Evolutionary conservation across 1,140 invertebrate genomes (phyloP).

Genomic region (Cherax destructor): DNA sequence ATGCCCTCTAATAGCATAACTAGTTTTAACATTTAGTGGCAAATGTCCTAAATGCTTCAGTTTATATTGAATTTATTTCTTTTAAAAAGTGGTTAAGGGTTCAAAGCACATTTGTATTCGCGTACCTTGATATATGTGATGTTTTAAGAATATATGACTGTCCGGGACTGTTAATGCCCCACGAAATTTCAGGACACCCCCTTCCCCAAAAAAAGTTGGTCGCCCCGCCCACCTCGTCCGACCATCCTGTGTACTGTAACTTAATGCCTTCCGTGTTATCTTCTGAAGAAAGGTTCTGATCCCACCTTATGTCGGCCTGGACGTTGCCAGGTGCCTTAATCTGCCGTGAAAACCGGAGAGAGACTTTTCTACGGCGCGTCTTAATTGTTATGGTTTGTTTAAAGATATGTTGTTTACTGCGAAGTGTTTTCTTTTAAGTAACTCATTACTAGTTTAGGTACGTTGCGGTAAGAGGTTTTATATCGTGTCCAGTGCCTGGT

Average conservation of each 20-base stretch:
- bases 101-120: no score
- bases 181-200: slow-evolving; percentile 27
- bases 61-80: no score
- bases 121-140: no score
- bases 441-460: neutral
- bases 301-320: slow-evolving; percentile 25
- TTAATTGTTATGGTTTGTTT: neutral
- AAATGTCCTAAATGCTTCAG: no score
- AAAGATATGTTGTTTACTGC: neutral
- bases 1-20: no score
- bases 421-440: neutral
- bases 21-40: no score
- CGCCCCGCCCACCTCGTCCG: slow-evolving; percentile 20
- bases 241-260: slow-evolving; percentile 45
- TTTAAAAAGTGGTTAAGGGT: no score
- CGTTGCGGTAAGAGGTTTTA: neutral
- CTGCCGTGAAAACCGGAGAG: neutral
- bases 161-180: neutral
- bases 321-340: slow-evolving; percentile 27
- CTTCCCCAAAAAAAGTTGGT: slow-evolving; percentile 24
- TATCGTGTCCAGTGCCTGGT: neutral
- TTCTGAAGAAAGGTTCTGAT: slow-evolving; percentile 57
- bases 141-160: neutral
- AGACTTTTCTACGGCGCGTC: no score
- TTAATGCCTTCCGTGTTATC: slow-evolving; percentile 66